Evolutionary conservation across 2,113 vertebrate species (phyloP).

Genomic region (Collichthys lucidus): DNA sequence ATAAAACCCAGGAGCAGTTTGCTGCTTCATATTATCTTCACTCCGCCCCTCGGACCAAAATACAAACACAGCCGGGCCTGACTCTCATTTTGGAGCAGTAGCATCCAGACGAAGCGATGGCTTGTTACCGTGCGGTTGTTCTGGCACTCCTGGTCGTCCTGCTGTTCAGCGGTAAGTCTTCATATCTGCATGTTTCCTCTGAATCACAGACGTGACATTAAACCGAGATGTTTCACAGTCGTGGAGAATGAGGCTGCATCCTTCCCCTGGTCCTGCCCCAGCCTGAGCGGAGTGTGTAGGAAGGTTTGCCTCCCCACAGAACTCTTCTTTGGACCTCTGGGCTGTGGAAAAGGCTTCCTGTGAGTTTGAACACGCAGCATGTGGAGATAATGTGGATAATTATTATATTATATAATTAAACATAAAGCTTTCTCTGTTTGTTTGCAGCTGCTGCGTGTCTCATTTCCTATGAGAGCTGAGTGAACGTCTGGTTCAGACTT

Average conservation of each 20-base stretch:
- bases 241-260: slow-evolving; percentile 77
- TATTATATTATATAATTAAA: background rate
- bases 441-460: slow-evolving; percentile 83
- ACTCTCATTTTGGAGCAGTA: slow-evolving; percentile 53
- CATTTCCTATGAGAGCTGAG: slow-evolving; percentile 76
- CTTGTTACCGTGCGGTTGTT: slow-evolving; percentile 57
- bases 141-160: slow-evolving; percentile 73
- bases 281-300: slow-evolving; percentile 79
- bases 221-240: slow-evolving; percentile 53
- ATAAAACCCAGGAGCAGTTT: slow-evolving; percentile 43
- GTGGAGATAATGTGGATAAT: background rate
- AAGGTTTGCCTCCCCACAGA: slow-evolving; percentile 82
- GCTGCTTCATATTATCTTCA: slow-evolving; percentile 63
- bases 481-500: background rate
- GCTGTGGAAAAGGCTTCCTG: slow-evolving; percentile 83
- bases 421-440: slow-evolving; percentile 9
- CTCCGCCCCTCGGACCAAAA: slow-evolving; percentile 71
- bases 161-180: slow-evolving; percentile 77
- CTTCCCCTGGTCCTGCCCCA: slow-evolving; percentile 82
- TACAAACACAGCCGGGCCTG: slow-evolving; percentile 14
- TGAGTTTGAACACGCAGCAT: slow-evolving; percentile 61
- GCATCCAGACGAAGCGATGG: slow-evolving; percentile 67
- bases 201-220: background rate
- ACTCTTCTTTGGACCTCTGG: slow-evolving; percentile 84
- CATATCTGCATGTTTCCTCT: background rate